Conservation (phyloP, 2,797 vertebrate genomes). For the Falco novaeseelandiae region DNA sequence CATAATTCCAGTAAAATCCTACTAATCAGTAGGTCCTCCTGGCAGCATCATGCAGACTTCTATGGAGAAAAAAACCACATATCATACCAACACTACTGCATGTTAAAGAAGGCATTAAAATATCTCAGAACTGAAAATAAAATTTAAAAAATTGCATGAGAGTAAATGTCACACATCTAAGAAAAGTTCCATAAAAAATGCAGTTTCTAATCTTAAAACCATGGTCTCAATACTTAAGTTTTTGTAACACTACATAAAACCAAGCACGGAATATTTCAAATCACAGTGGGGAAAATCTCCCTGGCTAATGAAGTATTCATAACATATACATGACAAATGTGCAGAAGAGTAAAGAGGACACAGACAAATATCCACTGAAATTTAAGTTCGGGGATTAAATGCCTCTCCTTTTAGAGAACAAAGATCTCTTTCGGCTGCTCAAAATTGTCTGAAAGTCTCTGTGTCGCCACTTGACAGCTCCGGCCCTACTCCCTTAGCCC, state of each 20-base stretch:
- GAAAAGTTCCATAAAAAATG: not conserved
- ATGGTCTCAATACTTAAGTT: not conserved
- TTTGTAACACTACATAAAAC: not conserved
- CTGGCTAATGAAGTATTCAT: not conserved
- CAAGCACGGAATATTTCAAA: not conserved
- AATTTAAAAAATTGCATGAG: not conserved
- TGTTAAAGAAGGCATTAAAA: not conserved
- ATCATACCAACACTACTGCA: not conserved
- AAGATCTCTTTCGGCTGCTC: not conserved
- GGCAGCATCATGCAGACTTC: not conserved
- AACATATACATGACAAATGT: not conserved
- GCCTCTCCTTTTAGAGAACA: not conserved
- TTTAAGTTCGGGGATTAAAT: not conserved
- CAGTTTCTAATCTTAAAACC: not conserved
- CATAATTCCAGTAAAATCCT: not conserved
- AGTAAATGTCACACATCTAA: not conserved
- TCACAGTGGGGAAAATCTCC: not conserved
- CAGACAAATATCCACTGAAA: not conserved
- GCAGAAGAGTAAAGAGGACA: not conserved
- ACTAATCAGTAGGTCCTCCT: not conserved
- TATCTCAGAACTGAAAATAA: not conserved
- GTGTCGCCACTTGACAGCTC: not conserved
- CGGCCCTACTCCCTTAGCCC: no score
- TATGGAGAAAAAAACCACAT: not conserved
- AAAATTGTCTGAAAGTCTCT: fast-evolving